Evolutionary conservation across 2,888 invertebrate species (phyloP).

Genomic region (Cataglyphis rosenhaueri): DNA sequence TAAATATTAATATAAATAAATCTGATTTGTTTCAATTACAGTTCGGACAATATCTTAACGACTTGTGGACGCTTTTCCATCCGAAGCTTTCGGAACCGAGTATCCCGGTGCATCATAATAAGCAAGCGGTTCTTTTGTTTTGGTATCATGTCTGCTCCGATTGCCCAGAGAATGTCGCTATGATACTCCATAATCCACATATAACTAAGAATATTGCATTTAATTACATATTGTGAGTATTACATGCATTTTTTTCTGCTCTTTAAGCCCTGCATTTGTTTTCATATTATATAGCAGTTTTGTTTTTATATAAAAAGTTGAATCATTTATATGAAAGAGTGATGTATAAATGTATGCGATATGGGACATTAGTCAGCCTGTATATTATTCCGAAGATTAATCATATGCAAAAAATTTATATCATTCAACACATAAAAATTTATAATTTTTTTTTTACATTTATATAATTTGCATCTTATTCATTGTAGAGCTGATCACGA

Average conservation of each 20-base stretch:
- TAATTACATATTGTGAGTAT: conserved; percentile 96
- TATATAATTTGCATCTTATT: conserved; percentile 3
- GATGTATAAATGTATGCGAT: neutral
- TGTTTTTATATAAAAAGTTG: neutral
- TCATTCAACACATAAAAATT: neutral
- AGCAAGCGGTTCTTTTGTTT: conserved; percentile 96
- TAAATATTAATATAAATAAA: neutral
- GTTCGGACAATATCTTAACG: conserved; percentile 97
- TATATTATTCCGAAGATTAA: neutral
- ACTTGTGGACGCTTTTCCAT: conserved; percentile 97
- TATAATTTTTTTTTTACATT: conserved; percentile 2
- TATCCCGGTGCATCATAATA: conserved; percentile 97
- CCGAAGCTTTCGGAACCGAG: conserved; percentile 97
- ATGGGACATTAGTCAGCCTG: neutral
- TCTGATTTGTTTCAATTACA: conserved; percentile 85
- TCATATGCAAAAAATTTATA: neutral
- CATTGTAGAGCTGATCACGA: conserved; percentile 95
- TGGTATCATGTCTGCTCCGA: conserved; percentile 97
- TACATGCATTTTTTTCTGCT: neutral
- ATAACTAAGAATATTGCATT: conserved; percentile 98
- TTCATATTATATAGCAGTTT: neutral
- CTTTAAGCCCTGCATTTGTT: neutral
- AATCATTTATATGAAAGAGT: neutral
- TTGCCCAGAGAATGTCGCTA: conserved; percentile 96
- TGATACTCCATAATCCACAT: conserved; percentile 94